Conservation (phyloP, 30 jellyfish, hydroid and myxozoan genomes). For the Rhopilema esculentum region DNA sequence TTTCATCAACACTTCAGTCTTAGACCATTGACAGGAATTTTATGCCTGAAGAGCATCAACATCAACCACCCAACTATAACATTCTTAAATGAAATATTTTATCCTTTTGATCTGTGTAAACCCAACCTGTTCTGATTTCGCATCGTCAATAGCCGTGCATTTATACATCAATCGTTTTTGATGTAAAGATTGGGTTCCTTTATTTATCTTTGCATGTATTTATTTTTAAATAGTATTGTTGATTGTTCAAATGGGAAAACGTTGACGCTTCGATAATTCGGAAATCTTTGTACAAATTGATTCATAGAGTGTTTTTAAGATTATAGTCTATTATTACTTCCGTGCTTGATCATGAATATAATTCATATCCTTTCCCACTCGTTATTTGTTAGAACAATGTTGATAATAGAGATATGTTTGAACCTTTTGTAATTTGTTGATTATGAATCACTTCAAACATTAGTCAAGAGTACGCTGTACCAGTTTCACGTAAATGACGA, state of each 20-base stretch:
- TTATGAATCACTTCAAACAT: slow-evolving; percentile 16
- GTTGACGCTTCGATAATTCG: slow-evolving; percentile 35
- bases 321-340: slow-evolving; percentile 2
- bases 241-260: slow-evolving; percentile 56
- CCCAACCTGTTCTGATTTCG: too few relatives aligned
- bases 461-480: neutral
- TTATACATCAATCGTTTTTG: slow-evolving; percentile 13
- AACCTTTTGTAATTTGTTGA: slow-evolving; percentile 31
- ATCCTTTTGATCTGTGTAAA: too few relatives aligned
- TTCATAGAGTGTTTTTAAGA: slow-evolving; percentile 20
- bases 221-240: slow-evolving; percentile 40
- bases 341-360: neutral
- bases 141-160: neutral
- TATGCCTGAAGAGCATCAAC: too few relatives aligned
- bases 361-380: neutral
- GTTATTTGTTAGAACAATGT: neutral
- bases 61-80: too few relatives aligned
- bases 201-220: slow-evolving; percentile 52
- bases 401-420: slow-evolving; percentile 18
- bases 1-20: too few relatives aligned
- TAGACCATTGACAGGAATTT: too few relatives aligned
- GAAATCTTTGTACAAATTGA: slow-evolving; percentile 32
- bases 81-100: too few relatives aligned
- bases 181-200: slow-evolving; percentile 63
- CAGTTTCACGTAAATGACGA: neutral